Evolutionary conservation across 2,888 invertebrate genomes (phyloP), one percentile per base, ranked within the genome.

Genomic region (Volucella inanis): DNA sequence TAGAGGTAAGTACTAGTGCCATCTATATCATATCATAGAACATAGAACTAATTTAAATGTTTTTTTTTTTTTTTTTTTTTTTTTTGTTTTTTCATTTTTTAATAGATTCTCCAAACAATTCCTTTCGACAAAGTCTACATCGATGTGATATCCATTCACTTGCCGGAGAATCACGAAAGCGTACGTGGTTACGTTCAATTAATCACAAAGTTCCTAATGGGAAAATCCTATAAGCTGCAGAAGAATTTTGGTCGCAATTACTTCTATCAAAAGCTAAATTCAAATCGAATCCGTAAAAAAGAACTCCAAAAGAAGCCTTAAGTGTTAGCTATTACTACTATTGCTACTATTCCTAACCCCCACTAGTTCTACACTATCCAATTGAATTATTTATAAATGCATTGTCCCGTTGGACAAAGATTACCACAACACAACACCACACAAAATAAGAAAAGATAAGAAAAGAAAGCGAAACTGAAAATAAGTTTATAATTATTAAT

Each of bases 81-180:
- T 47, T 22, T 15, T 57, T 49, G 31, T 31, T n/a, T 14, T 49
- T 12, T 50, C 52, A 38, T 18, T 52, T 54, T 6, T 49, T 15
- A 10, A n/a, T 82, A 92, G 92, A 91, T 92, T 76, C 88, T 92
- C 87, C 91, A 92, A 89, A 92, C 92, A 87, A 88, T 92, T 88
- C 92, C 92, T 80, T 92, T 92, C 86, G 89, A 91, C 78, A 91
- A 90, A 89, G 89, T 92, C 68, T 90, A 90, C 88, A 92, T 92
- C 87, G 90, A 90, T 85, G 89, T 92, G 65, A 92, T 92, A 89
- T 91, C 92, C 85, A 91, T 92, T 88, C 92, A 92, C 88, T 88
- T 92, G 88, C 89, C 90, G 87, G 91, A 91, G 82, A 89, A 90
- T 88, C 90, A 91, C 75, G 91, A 91, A 78, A 88, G 87, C 83